A percentile compares a stretch with the other conserved stretches of the same genome.
phyloP scores from a whole-genome alignment of 2,797 vertebrate genomes.

The Phrynocephalus forsythii region DNA sequence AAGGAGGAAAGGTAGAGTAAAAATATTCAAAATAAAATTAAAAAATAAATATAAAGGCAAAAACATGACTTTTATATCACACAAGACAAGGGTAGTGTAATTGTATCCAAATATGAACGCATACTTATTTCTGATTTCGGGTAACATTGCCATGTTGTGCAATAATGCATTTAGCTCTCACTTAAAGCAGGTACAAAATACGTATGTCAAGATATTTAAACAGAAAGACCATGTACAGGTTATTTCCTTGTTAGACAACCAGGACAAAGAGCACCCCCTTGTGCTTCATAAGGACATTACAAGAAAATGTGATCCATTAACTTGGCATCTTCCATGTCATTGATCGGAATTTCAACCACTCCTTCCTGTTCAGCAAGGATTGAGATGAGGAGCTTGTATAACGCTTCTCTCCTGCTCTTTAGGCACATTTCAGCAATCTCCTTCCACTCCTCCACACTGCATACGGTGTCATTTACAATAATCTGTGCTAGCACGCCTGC shows the following conservation, averaged over 20 bases:
- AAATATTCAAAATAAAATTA: too few species aligned
- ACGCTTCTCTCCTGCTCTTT: constrained; percentile 62
- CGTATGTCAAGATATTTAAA: background rate
- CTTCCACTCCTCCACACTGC: constrained; percentile 75
- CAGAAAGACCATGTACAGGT: background rate
- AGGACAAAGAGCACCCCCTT: constrained; percentile 70
- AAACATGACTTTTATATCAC: background rate
- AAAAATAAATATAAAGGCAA: background rate
- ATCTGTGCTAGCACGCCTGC: constrained; percentile 72
- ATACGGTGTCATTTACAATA: constrained; percentile 70
- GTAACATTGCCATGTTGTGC: fast-evolving
- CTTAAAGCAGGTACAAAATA: background rate
- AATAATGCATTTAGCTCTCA: background rate
- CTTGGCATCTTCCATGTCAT: constrained; percentile 55
- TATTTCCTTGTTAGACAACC: background rate
- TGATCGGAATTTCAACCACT: constrained; percentile 63
- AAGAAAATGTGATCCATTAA: constrained; percentile 80
- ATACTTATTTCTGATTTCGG: background rate
- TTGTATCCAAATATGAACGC: background rate
- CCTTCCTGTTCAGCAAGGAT: constrained; percentile 76
- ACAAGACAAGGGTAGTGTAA: background rate
- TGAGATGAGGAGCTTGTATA: constrained; percentile 70
- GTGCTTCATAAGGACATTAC: constrained; percentile 70
- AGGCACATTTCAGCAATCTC: constrained; percentile 72
- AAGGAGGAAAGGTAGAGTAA: too few species aligned